Percentiles rank a stretch among this genome's conserved stretches.
Evolutionary conservation across 2,797 vertebrate genomes (phyloP).

Genomic region (Sebastes hubbsi): DNA sequence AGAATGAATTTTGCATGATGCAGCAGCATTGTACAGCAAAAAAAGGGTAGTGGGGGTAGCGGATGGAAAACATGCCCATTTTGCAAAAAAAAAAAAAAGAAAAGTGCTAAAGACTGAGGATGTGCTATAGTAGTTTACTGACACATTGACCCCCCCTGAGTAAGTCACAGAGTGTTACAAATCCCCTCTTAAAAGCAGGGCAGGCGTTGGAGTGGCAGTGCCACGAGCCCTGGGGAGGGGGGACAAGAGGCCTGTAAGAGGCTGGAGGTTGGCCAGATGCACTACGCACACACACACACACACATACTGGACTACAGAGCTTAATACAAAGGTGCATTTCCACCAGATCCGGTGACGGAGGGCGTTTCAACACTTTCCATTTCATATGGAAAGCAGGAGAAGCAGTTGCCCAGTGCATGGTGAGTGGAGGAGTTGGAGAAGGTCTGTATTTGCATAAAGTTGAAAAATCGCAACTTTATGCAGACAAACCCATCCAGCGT

Average conservation of each 20-base stretch:
- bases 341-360: too few species aligned
- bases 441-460: too few species aligned
- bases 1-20: slow-evolving; percentile 72
- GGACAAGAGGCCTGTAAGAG: slow-evolving; percentile 33
- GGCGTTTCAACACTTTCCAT: too few species aligned
- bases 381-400: too few species aligned
- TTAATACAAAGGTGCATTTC: not conserved
- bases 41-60: not conserved
- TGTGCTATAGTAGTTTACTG: slow-evolving; percentile 45
- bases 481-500: too few species aligned
- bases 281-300: not conserved
- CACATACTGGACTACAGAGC: not conserved
- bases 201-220: slow-evolving; percentile 35
- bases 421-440: too few species aligned
- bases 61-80: slow-evolving; percentile 32
- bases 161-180: slow-evolving; percentile 57
- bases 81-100: slow-evolving; percentile 5
- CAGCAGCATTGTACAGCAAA: slow-evolving; percentile 48
- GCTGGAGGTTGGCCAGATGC: slow-evolving; percentile 43
- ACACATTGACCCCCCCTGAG: slow-evolving; percentile 52
- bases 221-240: slow-evolving; percentile 17
- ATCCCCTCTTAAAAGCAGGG: slow-evolving; percentile 51
- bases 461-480: too few species aligned
- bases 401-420: too few species aligned
- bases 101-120: slow-evolving; percentile 11